Conservation (phyloP, 2,888 invertebrate species). For the Axea sp. region DNA sequence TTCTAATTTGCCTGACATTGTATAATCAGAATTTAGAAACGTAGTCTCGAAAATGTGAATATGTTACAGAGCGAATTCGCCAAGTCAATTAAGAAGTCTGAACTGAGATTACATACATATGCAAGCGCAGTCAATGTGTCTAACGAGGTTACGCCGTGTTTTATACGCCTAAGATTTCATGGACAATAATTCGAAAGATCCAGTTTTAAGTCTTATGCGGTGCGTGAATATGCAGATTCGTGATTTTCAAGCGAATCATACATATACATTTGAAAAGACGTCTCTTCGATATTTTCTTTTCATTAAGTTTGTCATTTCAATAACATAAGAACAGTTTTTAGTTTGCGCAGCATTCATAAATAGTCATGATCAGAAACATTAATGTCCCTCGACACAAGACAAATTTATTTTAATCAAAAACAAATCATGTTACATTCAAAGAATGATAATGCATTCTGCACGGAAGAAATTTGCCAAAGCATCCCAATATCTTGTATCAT, state of each 20-base stretch:
- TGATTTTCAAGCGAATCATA: slow-evolving; percentile 27
- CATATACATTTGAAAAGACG: no score
- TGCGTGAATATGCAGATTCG: slow-evolving; percentile 36
- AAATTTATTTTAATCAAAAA: no score
- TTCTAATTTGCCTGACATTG: slow-evolving; percentile 59
- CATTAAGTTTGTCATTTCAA: no score
- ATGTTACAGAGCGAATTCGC: slow-evolving; percentile 61
- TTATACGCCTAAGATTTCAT: slow-evolving; percentile 58
- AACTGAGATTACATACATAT: slow-evolving; percentile 65
- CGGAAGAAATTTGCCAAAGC: no score
- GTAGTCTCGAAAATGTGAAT: slow-evolving; percentile 61
- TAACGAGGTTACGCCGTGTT: slow-evolving; percentile 58
- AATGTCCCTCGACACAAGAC: no score
- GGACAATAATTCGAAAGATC: slow-evolving; percentile 55
- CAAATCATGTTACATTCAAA: no score
- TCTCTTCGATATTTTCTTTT: no score
- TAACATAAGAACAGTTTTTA: no score
- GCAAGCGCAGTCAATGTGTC: slow-evolving; percentile 61
- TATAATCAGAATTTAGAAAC: slow-evolving; percentile 63
- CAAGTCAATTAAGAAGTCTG: slow-evolving; percentile 65
- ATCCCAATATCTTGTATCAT: no score
- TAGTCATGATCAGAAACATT: no score
- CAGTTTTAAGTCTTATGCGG: slow-evolving; percentile 38
- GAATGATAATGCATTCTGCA: no score
- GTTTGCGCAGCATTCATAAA: no score